Conservation (phyloP, 2,797 vertebrate genomes). For the Microctenopoma stevenorrisi region DNA sequence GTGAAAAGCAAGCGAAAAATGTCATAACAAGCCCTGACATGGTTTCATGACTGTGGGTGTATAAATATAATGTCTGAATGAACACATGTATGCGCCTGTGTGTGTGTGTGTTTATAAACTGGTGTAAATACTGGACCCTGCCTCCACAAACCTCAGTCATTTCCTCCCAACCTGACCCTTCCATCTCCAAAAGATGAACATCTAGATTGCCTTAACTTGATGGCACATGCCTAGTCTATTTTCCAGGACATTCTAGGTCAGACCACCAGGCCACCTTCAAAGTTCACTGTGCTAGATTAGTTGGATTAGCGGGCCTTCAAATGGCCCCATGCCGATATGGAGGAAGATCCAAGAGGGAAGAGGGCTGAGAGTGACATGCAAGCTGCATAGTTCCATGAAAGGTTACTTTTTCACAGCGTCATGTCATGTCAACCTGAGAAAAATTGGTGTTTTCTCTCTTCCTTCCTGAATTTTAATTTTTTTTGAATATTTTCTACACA, state of each 20-base stretch:
- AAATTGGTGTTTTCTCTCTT: background rate
- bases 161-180: conserved; percentile 65
- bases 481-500: too few relatives aligned
- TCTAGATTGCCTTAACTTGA: conserved; percentile 43
- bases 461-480: too few relatives aligned
- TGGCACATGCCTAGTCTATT: conserved; percentile 58
- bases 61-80: conserved; percentile 35
- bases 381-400: conserved; percentile 54
- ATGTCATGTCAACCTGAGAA: conserved; percentile 16
- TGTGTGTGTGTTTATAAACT: conserved; percentile 27
- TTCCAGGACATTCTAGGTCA: conserved; percentile 77
- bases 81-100: conserved; percentile 5
- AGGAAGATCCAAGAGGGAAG: conserved; percentile 89
- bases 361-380: conserved; percentile 86
- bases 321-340: conserved; percentile 90
- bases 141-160: conserved; percentile 72
- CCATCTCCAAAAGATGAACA: conserved; percentile 36
- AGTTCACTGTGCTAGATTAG: conserved; percentile 95
- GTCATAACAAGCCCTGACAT: conserved; percentile 51
- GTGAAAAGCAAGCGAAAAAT: conserved; percentile 52
- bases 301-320: conserved; percentile 92
- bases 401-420: conserved; percentile 23
- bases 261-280: conserved; percentile 88
- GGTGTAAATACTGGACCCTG: conserved; percentile 69
- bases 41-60: conserved; percentile 36